Evolutionary conservation across 2,113 vertebrate species (phyloP), one percentile per base, ranked within the genome.

Genomic region (Crocuta crocuta): DNA sequence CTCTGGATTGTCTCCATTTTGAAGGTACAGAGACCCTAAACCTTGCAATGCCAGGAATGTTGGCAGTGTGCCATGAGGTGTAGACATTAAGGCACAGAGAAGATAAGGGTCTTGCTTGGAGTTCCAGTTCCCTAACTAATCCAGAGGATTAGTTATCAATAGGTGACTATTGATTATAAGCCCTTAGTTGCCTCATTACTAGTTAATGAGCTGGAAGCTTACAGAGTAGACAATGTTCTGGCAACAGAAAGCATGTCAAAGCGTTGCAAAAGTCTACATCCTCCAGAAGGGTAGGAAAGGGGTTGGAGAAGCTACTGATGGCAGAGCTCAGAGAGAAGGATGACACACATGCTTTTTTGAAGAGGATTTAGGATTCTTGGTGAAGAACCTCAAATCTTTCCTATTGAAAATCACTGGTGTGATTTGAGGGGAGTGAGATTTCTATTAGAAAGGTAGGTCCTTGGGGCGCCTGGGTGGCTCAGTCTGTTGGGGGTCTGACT

Each of bases 291-390:
- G 4, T 71, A 50, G 61, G 66, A 83, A 55, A 21, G 26, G 48
- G 33, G 1, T 43, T 92, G 48, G 48, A 15, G 17, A 90, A 48
- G 21, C 53, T 80, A 6, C 45, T 53, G 48, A 48, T n/a, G 53
- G 53, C 17, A 90, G 90, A 84, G n/a, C n/a, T 93, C n/a, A 65
- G 81, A 90, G 63, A 98, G 74, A 53, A 76, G n/a, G 48, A 17
- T 76, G 55, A 63, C 24, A 71, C 39, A 26, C 12, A 35, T 39
- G 28, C 48, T 83, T 17, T 94, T 89, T 63, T 66, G n/a, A 71
- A 82, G 84, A 92, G 28, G 61, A 73, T 78, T 90, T 71, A 73
- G 35, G 43, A 50, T 95, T 80, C 35, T 82, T 24, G 9, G 74
- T 85, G 58, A 85, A 58, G 88, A 89, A 70, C 15, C 23, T 85